These are phyloP conservation scores for Esox lucius DNA, from an alignment of 2,797 vertebrate species.

Conservation along the genomic window DNA sequence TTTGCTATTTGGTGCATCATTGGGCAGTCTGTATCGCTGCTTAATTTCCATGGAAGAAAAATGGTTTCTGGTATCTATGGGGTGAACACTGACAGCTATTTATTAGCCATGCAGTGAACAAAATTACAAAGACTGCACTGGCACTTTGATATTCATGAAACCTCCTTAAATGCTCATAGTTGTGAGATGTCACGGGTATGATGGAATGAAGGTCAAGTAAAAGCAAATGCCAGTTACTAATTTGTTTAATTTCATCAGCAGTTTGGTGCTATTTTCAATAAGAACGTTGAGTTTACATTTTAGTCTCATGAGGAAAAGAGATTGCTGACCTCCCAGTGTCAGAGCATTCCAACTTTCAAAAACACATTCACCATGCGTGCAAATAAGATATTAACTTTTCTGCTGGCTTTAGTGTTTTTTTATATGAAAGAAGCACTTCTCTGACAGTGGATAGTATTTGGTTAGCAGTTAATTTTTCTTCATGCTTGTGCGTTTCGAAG, in stretches of 20 bases:
- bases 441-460: too few species aligned
- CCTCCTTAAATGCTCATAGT: background rate
- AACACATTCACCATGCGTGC: slow-evolving; percentile 29
- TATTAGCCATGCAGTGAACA: too few species aligned
- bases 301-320: background rate
- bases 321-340: background rate
- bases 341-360: slow-evolving; percentile 21
- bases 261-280: background rate
- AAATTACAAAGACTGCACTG: too few species aligned
- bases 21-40: too few species aligned
- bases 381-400: slow-evolving; percentile 18
- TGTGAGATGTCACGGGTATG: background rate
- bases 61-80: too few species aligned
- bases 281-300: background rate
- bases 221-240: background rate
- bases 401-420: too few species aligned
- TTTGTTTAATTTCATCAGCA: background rate
- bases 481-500: too few species aligned
- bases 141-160: background rate
- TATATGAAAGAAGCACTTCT: too few species aligned
- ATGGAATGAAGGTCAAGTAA: background rate
- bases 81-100: too few species aligned
- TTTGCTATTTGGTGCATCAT: too few species aligned
- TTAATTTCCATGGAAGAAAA: too few species aligned
- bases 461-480: too few species aligned